Evolutionary conservation across 2,797 vertebrate genomes (phyloP).

Genomic region (Nothura maculosa): DNA sequence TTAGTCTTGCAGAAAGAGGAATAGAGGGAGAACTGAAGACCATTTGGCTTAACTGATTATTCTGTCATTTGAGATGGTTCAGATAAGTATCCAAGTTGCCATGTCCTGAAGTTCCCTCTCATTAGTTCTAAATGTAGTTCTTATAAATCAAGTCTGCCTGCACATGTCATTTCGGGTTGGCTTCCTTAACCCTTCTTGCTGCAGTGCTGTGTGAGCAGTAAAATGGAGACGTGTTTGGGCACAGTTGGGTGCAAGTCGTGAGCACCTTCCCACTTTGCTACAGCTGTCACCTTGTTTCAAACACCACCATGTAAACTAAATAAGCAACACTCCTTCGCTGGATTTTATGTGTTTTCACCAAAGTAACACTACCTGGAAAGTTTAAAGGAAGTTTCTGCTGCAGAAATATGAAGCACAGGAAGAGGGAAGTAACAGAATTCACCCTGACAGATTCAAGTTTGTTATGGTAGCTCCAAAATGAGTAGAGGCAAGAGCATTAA

Average conservation of each 20-base stretch:
- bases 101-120: not conserved
- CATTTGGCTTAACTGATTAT: not conserved
- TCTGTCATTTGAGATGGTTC: not conserved
- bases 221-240: not conserved
- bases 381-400: not conserved
- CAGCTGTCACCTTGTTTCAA: not conserved
- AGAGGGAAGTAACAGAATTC: constrained; percentile 14
- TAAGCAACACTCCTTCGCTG: not conserved
- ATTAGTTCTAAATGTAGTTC: not conserved
- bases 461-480: constrained; percentile 16
- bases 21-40: not conserved
- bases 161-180: not conserved
- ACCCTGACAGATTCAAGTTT: constrained; percentile 41
- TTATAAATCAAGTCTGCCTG: not conserved
- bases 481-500: constrained; percentile 56
- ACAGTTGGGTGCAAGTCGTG: not conserved
- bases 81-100: not conserved
- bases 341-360: not conserved
- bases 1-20: not conserved
- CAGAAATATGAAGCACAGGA: not conserved
- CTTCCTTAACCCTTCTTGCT: not conserved
- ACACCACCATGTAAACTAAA: rapidly evolving
- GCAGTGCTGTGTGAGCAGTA: not conserved
- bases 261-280: not conserved
- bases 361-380: not conserved